phyloP scores from a whole-genome alignment of 1,140 invertebrate genomes.

The Drosophila seguyi region DNA sequence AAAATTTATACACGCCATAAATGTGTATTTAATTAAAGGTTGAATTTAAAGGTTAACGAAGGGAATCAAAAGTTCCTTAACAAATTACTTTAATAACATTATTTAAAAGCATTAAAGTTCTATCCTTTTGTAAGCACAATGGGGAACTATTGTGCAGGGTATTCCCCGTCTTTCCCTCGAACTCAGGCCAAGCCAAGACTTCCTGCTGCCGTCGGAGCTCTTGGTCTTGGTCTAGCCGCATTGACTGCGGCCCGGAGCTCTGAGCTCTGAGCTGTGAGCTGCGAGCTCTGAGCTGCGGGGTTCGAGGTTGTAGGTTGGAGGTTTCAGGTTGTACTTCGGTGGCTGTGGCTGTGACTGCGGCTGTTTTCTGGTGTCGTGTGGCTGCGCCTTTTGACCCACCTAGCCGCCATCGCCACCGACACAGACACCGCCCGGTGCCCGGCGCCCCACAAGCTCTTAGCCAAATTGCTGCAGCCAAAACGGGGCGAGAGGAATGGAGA shows the following conservation, averaged over 20 bases:
- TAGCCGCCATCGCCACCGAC: slow-evolving; percentile 29
- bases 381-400: slow-evolving; percentile 77
- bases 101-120: not conserved
- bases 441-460: slow-evolving; percentile 64
- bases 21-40: not conserved
- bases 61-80: not conserved
- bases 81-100: not conserved
- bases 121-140: too few species aligned
- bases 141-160: too few species aligned
- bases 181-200: slow-evolving; percentile 22
- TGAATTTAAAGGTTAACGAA: not conserved
- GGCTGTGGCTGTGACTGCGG: slow-evolving; percentile 53
- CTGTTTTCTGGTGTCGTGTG: slow-evolving; percentile 57
- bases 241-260: slow-evolving; percentile 28
- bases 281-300: not conserved
- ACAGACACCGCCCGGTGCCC: slow-evolving; percentile 11
- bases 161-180: not conserved
- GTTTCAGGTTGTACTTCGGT: slow-evolving; percentile 20
- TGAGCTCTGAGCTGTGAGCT: slow-evolving; percentile 17
- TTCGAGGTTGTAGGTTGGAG: slow-evolving; percentile 6
- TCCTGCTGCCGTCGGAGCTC: slow-evolving; percentile 35
- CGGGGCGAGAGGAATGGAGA: not conserved
- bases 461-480: slow-evolving; percentile 72
- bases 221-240: slow-evolving; percentile 49
- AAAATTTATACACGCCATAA: not conserved